These are phyloP conservation scores for Calidris pugnax DNA, from an alignment of 2,113 vertebrate genomes.

Conservation along the genomic window DNA sequence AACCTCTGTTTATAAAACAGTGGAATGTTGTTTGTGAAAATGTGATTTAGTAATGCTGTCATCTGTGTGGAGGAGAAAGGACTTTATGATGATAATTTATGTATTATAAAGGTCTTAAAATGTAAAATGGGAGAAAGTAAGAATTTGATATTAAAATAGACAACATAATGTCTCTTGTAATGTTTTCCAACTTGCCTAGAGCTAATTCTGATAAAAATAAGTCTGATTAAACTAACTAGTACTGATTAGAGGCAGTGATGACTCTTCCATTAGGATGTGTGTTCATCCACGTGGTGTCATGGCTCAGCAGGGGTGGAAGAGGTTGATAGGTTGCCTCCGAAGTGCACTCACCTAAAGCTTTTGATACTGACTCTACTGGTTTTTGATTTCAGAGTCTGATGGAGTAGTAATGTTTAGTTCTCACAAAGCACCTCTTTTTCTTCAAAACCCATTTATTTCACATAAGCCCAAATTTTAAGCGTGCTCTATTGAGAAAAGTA, in stretches of 20 bases:
- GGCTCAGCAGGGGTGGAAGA: not conserved
- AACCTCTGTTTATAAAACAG: not conserved
- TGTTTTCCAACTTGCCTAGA: not conserved
- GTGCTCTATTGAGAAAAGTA: not conserved
- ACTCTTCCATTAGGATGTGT: not conserved
- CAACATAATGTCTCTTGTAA: not conserved
- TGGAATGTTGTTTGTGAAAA: not conserved
- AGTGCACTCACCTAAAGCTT: not conserved
- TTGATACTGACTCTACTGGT: not conserved
- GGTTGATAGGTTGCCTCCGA: not conserved
- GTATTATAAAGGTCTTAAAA: not conserved
- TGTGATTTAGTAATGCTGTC: not conserved
- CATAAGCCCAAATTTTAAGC: not conserved
- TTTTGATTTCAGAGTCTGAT: not conserved
- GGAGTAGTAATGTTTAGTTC: not conserved
- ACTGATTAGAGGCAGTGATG: not conserved
- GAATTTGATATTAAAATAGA: not conserved
- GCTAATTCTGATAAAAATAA: not conserved
- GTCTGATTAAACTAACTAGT: not conserved
- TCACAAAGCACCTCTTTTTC: not conserved
- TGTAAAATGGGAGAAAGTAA: not conserved
- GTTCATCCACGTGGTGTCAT: not conserved
- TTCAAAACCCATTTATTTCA: not conserved
- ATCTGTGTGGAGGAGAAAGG: not conserved
- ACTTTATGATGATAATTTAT: not conserved